Conservation (phyloP, 2,888 invertebrate genomes). For the Gortyna flavago region DNA sequence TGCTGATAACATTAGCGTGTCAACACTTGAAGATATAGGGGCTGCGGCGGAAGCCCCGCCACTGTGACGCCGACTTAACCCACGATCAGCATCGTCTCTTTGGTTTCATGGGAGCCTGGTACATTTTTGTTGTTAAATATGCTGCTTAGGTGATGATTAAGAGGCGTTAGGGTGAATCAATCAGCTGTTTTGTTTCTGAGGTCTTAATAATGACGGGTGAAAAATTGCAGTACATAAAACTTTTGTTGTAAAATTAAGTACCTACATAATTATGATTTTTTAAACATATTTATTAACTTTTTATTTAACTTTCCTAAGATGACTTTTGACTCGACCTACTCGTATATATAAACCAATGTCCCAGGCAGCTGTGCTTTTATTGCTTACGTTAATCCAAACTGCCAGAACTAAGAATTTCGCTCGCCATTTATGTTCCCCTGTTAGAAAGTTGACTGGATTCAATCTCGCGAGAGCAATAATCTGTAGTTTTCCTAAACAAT, state of each 20-base stretch:
- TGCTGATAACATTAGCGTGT: slow-evolving; percentile 55
- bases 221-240: not conserved
- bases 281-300: not conserved
- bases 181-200: not conserved
- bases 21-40: slow-evolving; percentile 51
- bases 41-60: slow-evolving; percentile 29
- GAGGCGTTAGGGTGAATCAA: not conserved
- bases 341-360: too few species aligned
- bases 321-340: not conserved
- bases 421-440: slow-evolving; percentile 39
- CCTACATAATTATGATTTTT: not conserved
- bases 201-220: not conserved
- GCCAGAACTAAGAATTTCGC: not conserved
- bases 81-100: slow-evolving; percentile 22
- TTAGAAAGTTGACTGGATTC: slow-evolving; percentile 52
- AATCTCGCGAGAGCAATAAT: slow-evolving; percentile 53
- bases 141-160: slow-evolving; percentile 48
- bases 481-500: slow-evolving; percentile 63
- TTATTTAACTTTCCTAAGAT: not conserved
- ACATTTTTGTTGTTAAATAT: slow-evolving; percentile 63
- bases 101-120: slow-evolving; percentile 56
- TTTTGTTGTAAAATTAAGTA: not conserved
- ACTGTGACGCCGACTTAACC: slow-evolving; percentile 52
- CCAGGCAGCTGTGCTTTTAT: not conserved
- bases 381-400: not conserved